Evolutionary conservation across 2,888 invertebrate species (phyloP).

Genomic region (Phasia obesa): DNA sequence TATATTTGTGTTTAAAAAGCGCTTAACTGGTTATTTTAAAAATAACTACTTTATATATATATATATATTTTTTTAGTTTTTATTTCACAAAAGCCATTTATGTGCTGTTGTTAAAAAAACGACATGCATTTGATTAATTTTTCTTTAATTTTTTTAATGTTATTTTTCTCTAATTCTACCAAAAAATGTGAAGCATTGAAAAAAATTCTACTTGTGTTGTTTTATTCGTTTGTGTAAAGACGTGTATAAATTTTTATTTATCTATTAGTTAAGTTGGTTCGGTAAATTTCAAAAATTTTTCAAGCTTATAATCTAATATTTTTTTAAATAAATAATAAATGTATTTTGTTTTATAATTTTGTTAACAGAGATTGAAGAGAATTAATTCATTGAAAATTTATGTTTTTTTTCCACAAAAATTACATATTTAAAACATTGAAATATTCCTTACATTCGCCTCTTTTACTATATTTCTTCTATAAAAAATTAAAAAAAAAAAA

Average conservation of each 20-base stretch:
- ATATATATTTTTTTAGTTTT: slow-evolving; percentile 8
- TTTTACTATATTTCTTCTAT: no score
- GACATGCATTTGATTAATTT: slow-evolving; percentile 42
- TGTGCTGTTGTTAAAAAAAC: no score
- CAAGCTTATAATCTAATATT: slow-evolving; percentile 36
- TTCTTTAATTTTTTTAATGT: slow-evolving; percentile 4
- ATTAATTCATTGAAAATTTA: not conserved
- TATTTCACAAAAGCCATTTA: no score
- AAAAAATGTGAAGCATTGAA: slow-evolving; percentile 30
- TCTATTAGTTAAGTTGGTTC: slow-evolving; percentile 1
- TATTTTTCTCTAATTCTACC: slow-evolving; percentile 35
- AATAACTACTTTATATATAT: slow-evolving; percentile 34
- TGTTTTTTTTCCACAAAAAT: no score
- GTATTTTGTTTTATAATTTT: slow-evolving; percentile 8
- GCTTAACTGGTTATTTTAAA: slow-evolving; percentile 12
- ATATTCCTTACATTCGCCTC: no score
- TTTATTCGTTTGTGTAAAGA: slow-evolving; percentile 2
- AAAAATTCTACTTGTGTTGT: slow-evolving; percentile 29
- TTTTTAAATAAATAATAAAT: slow-evolving; percentile 24
- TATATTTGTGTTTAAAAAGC: slow-evolving; percentile 19
- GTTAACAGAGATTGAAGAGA: slow-evolving; percentile 13
- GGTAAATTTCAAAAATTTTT: slow-evolving; percentile 6
- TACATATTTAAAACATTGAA: no score
- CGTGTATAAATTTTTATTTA: not conserved
- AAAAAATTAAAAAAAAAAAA: no score